Evolutionary conservation across 2,888 invertebrate species (phyloP), one percentile per base, ranked within the genome.

Genomic region (Synanthedon andrenaeformis): DNA sequence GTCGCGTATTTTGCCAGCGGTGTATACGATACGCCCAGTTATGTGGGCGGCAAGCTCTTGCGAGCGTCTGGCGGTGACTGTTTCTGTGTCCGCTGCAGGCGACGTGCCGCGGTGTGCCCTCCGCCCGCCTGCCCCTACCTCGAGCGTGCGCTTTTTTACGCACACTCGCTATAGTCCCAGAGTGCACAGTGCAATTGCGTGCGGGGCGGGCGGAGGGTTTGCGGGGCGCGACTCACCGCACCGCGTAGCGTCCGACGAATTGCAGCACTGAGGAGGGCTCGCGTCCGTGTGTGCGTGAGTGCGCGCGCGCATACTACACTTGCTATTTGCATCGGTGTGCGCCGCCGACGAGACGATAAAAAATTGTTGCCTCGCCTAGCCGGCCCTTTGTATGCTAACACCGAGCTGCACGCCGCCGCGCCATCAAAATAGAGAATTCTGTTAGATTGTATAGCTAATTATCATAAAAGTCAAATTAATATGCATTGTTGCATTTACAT

Each of bases 81-180:
- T 64, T 66, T 63, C 35, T 70, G 62, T 53, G 54, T 54, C 67
- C 74, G 72, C 70, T 72, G 68, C 72, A 68, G 63, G 65, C 60
- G 62, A 57, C 64, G 62, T 60, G 67, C 65, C 62, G 69, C 68
- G 64, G 66, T 69, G 70, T 73, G 63, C 69, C 70, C 72, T 67
- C 70, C 63, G 19, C 51, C 64, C 68, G 61, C 69, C 70, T 64
- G 78, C 79, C 77, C 80, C 72, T 82, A 56, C 79, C 74, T 78
- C 80, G 77, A 75, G 82, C 82, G 82, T 87, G 87, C 87, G 87
- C 85, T 86, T 86, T n/a, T 86, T 85, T 86, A 85, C 85, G 85
- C 86, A 84, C 80, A 77, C 77, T 76, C 75, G 73, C 69, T 77
- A 35, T 35, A 13, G 72, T 71, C 72, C 72, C 72, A 62, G 79